Evolutionary conservation across 2,888 invertebrate genomes (phyloP).

Genomic region (Sialis lutaria): DNA sequence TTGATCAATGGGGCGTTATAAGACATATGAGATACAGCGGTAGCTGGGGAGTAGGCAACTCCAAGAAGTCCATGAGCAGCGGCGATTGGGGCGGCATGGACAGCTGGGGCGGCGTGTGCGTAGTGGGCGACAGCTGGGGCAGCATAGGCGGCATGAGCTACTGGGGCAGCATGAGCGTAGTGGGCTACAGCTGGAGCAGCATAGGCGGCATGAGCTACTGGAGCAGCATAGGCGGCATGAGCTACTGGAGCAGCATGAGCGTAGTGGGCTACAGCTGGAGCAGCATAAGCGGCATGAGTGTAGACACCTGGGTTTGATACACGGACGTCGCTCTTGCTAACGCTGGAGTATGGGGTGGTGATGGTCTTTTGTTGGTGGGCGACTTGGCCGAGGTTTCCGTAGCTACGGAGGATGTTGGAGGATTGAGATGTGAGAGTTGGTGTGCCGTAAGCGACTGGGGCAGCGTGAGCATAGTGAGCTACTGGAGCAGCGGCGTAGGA

Average conservation of each 20-base stretch:
- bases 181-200: conserved; percentile 10
- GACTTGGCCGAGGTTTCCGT: conserved; percentile 49
- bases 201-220: too few species aligned
- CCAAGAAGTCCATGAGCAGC: conserved; percentile 29
- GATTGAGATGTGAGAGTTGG: conserved; percentile 38
- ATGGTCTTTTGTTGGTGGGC: conserved; percentile 52
- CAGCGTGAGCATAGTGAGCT: conserved; percentile 12
- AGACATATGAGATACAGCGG: conserved; percentile 39
- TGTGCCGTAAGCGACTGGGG: conserved; percentile 29
- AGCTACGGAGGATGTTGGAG: conserved; percentile 40
- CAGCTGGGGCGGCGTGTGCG: neutral
- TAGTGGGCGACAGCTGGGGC: conserved; percentile 8
- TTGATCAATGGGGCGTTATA: conserved; percentile 16
- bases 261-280: too few species aligned
- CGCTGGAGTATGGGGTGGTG: conserved; percentile 55
- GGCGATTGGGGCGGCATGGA: too few species aligned
- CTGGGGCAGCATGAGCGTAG: conserved; percentile 1
- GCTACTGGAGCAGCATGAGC: too few species aligned
- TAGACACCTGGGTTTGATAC: conserved; percentile 44
- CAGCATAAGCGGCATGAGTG: conserved; percentile 5
- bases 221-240: too few species aligned
- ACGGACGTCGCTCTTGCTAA: conserved; percentile 51
- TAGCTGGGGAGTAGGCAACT: conserved; percentile 40
- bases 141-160: conserved; percentile 1
- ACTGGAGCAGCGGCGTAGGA: conserved; percentile 15